These are phyloP conservation scores for Epinotia bilunana DNA, from an alignment of 2,888 invertebrate genomes.

Conservation along the genomic window DNA sequence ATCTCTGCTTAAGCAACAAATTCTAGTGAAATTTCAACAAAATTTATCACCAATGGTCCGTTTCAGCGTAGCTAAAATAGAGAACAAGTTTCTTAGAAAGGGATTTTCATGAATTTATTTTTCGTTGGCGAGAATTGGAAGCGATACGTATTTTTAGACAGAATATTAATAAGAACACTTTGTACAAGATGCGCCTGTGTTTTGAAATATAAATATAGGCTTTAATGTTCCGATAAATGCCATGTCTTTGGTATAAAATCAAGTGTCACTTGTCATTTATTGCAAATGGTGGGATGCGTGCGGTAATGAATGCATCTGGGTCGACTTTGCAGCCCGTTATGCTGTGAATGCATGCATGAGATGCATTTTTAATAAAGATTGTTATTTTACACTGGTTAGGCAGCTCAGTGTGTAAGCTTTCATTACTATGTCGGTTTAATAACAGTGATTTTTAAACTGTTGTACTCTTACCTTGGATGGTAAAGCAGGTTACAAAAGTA, in stretches of 20 bases:
- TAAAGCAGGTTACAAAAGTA: no score
- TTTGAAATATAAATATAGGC: neutral
- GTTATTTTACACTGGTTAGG: neutral
- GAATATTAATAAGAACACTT: slow-evolving; percentile 1
- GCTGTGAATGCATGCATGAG: slow-evolving; percentile 17
- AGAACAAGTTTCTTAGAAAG: slow-evolving; percentile 22
- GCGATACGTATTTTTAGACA: slow-evolving; percentile 15
- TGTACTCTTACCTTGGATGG: neutral
- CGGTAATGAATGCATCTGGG: slow-evolving; percentile 60
- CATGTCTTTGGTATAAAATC: slow-evolving; percentile 33
- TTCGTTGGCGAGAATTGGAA: slow-evolving; percentile 8
- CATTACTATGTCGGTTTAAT: neutral
- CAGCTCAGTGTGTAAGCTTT: neutral
- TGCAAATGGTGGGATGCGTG: slow-evolving; percentile 35
- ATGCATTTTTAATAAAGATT: slow-evolving; percentile 14
- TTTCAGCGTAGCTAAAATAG: slow-evolving; percentile 20
- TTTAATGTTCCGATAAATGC: slow-evolving; percentile 17
- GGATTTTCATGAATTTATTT: slow-evolving; percentile 8
- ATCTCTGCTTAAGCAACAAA: slow-evolving; percentile 3
- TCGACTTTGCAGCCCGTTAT: slow-evolving; percentile 46
- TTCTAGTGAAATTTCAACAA: slow-evolving; percentile 1
- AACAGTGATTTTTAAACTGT: neutral
- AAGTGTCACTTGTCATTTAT: slow-evolving; percentile 37
- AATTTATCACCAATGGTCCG: slow-evolving; percentile 9
- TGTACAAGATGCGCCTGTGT: neutral